Percentiles rank a stretch among this genome's conserved stretches.
phyloP scores from a whole-genome alignment of 2,113 vertebrate genomes.

The Brachyhypopomus gauderio region DNA sequence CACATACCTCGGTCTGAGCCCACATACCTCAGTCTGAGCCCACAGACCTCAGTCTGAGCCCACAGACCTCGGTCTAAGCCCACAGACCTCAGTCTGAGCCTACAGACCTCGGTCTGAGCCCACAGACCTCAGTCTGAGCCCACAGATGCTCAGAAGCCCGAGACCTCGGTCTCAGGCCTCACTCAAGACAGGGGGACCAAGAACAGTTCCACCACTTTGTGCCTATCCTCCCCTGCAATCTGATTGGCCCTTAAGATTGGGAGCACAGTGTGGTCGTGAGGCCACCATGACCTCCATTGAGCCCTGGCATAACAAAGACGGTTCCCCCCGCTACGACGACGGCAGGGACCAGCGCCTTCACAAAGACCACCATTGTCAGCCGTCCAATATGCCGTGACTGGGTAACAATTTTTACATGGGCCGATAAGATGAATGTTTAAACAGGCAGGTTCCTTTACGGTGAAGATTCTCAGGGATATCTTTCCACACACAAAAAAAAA shows the following conservation, averaged over 20 bases:
- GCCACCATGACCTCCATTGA: constrained; percentile 63
- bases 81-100: no score
- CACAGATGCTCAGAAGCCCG: no score
- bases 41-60: no score
- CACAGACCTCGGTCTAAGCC: no score
- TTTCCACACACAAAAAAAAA: constrained; percentile 52
- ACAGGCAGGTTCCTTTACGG: constrained; percentile 54
- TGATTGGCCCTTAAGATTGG: constrained; percentile 55
- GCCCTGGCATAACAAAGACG: constrained; percentile 65
- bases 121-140: no score
- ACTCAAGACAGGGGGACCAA: neutral
- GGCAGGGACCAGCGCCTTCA: constrained; percentile 55
- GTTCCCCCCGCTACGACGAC: constrained; percentile 54
- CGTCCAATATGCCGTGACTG: constrained; percentile 78
- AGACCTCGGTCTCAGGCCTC: neutral
- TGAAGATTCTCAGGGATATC: constrained; percentile 41
- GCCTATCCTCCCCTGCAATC: neutral
- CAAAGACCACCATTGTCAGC: constrained; percentile 73
- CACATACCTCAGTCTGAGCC: no score
- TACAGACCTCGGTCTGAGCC: no score
- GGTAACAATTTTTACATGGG: constrained; percentile 68
- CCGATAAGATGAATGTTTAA: constrained; percentile 71
- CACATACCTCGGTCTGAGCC: no score
- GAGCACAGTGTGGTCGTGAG: constrained; percentile 52
- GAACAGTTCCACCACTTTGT: neutral